A percentile compares a stretch with the other conserved stretches of the same genome.
These are phyloP conservation scores for Struthidea cinerea DNA, from an alignment of 2,113 vertebrate genomes.

Conservation along the genomic window DNA sequence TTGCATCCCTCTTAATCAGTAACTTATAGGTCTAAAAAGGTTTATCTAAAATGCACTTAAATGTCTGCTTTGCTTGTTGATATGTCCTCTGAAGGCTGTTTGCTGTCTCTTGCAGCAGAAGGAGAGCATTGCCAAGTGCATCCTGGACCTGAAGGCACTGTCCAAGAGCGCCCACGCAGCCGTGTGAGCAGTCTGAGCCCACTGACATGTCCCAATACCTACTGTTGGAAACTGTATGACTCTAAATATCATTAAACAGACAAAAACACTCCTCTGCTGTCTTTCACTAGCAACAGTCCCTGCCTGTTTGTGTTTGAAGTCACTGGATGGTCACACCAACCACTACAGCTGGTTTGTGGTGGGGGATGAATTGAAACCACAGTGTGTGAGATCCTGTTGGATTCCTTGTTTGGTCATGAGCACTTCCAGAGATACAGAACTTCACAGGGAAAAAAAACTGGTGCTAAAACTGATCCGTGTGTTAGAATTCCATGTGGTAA, in stretches of 20 bases:
- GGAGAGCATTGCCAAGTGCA: constrained; percentile 92
- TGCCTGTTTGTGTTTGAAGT: neutral
- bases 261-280: neutral
- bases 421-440: neutral
- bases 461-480: accelerated
- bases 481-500: neutral
- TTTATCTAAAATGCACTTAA: neutral
- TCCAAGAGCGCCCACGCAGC: constrained; percentile 76
- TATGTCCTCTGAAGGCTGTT: neutral
- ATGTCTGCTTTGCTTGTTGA: accelerated
- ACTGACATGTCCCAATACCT: accelerated
- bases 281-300: neutral
- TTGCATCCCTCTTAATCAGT: neutral
- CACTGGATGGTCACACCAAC: neutral
- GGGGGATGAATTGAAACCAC: neutral
- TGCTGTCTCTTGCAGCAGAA: constrained; percentile 82
- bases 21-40: accelerated
- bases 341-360: accelerated
- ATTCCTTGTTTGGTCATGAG: neutral
- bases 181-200: neutral
- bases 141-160: constrained; percentile 86
- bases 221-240: neutral
- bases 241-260: constrained; percentile 33
- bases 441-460: neutral
- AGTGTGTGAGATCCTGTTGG: accelerated